Evolutionary conservation across 2,888 invertebrate species (phyloP), one percentile per base, ranked within the genome.

Genomic region (Clostera curtula): DNA sequence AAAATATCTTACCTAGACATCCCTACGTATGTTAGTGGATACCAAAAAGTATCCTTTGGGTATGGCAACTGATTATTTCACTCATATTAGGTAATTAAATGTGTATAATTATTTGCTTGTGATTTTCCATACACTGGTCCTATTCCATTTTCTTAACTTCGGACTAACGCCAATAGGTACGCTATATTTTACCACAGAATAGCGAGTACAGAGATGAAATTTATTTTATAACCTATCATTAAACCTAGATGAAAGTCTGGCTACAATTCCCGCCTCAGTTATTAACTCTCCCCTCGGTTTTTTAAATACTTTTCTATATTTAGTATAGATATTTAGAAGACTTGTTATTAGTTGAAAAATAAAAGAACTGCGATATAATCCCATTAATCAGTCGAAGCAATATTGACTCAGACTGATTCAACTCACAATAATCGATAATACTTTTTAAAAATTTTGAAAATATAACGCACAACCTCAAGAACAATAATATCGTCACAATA

Each of bases 401-500:
- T 65, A 63, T 73, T 63, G 66, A 61, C 60, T 58, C 61, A 68
- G 73, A 79, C 72, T 73, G 74, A 73, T 65, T 69, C 54, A 68
- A 68, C 58, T 65, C 61, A 57, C 60, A 64, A 61, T 56, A 56
- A 48, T 31, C 33, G 9, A 12, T 29, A n/a, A n/a, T n/a, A n/a
- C 36, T 34, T 41, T 41, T 23, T 54, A 57, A 56, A 56, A 42
- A 44, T 55, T 64, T 58, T 56, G 37, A 58, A 56, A 65, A 56
- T 59, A 61, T 47, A 70, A 69, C 64, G 60, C 79, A 80, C 80
- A 79, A 80, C 79, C 77, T 55, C 60, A 49, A 59, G 58, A 66
- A 59, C 56, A 44, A 63, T 65, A 54, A 56, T 49, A 39, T 57
- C 38, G 54, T 50, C 55, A 44, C 56, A 47, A 61, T 67, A 69